phyloP scores from a whole-genome alignment of 2,888 invertebrate genomes.

The Heliconius ismenius region DNA sequence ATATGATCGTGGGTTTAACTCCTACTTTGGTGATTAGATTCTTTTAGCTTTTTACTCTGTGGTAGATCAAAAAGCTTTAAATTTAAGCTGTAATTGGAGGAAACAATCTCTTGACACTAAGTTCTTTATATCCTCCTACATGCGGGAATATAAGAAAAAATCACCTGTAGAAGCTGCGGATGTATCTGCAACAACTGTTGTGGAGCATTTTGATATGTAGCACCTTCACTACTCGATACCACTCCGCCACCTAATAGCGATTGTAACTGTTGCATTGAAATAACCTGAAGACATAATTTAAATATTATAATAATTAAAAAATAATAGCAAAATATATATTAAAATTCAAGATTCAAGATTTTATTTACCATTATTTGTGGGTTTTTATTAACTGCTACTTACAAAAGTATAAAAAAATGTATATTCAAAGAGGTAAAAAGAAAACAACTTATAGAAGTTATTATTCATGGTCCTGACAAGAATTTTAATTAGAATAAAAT shows the following conservation, averaged over 20 bases:
- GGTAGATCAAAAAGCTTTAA: not conserved
- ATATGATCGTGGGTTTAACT: not conserved
- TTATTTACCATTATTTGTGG: too few relatives aligned
- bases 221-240: conserved; percentile 65
- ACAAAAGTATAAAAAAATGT: too few relatives aligned
- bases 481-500: too few relatives aligned
- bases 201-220: conserved; percentile 76
- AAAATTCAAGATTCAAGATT: too few relatives aligned
- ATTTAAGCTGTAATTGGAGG: not conserved
- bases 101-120: not conserved
- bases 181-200: conserved; percentile 76
- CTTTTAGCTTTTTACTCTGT: not conserved
- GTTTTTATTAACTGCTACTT: too few relatives aligned
- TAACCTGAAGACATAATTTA: conserved; percentile 61
- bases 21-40: not conserved
- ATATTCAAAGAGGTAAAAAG: too few relatives aligned
- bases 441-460: too few relatives aligned
- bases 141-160: not conserved
- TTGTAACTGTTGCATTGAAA: conserved; percentile 83
- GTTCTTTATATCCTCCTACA: not conserved
- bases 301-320: not conserved
- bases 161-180: conserved; percentile 75
- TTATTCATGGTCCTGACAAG: too few relatives aligned
- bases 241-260: conserved; percentile 78
- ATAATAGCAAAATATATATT: too few relatives aligned